Percentiles rank a stretch among this genome's conserved stretches.
These are phyloP conservation scores for Corynorhinus townsendii DNA, from an alignment of 2,113 vertebrate genomes.

Conservation along the genomic window DNA sequence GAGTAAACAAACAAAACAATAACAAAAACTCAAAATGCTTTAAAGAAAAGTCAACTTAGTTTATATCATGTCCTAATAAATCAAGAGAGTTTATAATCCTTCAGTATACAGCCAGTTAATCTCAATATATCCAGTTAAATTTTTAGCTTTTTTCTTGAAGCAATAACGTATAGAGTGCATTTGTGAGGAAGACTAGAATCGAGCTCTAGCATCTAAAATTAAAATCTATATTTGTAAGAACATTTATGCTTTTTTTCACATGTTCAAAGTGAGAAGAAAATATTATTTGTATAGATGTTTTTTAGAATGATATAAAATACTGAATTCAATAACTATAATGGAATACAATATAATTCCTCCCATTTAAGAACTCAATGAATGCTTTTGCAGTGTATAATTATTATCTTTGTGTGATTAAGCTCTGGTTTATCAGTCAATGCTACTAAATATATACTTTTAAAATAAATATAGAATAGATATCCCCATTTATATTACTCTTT, in stretches of 20 bases:
- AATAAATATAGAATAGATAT: not conserved
- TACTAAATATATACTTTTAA: not conserved
- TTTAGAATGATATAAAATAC: not conserved
- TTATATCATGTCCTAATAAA: not conserved
- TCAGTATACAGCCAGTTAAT: not conserved
- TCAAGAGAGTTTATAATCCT: not conserved
- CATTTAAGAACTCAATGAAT: not conserved
- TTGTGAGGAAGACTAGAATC: not conserved
- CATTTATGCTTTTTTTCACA: not conserved
- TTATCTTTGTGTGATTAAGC: not conserved
- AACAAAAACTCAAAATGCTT: not conserved
- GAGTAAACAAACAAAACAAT: not conserved
- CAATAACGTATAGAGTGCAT: not conserved
- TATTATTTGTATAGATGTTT: not conserved
- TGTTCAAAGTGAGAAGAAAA: not conserved
- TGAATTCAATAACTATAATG: not conserved
- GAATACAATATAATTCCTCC: not conserved
- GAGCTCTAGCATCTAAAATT: not conserved
- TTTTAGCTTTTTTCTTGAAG: not conserved
- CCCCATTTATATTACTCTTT: not conserved
- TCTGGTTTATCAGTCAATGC: not conserved
- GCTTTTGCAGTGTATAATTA: not conserved
- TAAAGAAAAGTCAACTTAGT: not conserved
- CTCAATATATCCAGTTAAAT: not conserved
- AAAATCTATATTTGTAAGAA: not conserved